These are phyloP conservation scores for Drosophila pruinosa DNA, from an alignment of 1,140 invertebrate genomes.

Conservation along the genomic window DNA sequence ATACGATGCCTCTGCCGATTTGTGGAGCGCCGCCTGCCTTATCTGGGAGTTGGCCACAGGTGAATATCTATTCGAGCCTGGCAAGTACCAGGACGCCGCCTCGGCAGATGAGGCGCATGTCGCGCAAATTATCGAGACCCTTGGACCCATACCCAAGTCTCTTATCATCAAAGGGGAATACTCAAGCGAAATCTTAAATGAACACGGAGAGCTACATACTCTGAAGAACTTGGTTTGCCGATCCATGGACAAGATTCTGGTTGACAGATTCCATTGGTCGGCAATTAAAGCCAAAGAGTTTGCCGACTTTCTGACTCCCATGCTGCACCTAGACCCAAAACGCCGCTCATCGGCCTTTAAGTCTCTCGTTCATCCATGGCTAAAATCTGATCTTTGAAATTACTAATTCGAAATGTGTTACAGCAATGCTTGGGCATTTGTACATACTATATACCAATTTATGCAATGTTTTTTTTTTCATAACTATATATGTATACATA, in stretches of 20 bases:
- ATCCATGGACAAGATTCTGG: constrained; percentile 93
- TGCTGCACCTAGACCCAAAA: constrained; percentile 95
- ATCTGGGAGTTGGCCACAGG: constrained; percentile 99
- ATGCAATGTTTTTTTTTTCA: no score
- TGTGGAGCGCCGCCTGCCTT: constrained; percentile 99
- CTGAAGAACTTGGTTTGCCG: constrained; percentile 95
- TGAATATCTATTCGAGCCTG: constrained; percentile 99
- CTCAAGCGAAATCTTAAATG: constrained; percentile 95
- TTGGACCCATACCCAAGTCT: constrained; percentile 95
- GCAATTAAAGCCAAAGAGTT: constrained; percentile 92
- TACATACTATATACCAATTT: no score
- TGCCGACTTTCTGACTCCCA: constrained; percentile 95
- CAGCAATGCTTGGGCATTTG: background rate
- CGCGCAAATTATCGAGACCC: constrained; percentile 98
- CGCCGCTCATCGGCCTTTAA: constrained; percentile 94
- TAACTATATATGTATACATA: no score
- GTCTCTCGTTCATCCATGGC: constrained; percentile 91
- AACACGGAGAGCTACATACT: constrained; percentile 93
- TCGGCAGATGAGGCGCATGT: constrained; percentile 98
- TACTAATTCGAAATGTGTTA: background rate
- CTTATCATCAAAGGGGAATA: constrained; percentile 95
- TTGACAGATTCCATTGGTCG: constrained; percentile 96
- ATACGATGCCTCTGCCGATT: constrained; percentile 96
- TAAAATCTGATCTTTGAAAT: background rate
- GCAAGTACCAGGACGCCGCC: constrained; percentile 89